Evolutionary conservation across 2,888 invertebrate genomes (phyloP).

Genomic region (Gortyna flavago): DNA sequence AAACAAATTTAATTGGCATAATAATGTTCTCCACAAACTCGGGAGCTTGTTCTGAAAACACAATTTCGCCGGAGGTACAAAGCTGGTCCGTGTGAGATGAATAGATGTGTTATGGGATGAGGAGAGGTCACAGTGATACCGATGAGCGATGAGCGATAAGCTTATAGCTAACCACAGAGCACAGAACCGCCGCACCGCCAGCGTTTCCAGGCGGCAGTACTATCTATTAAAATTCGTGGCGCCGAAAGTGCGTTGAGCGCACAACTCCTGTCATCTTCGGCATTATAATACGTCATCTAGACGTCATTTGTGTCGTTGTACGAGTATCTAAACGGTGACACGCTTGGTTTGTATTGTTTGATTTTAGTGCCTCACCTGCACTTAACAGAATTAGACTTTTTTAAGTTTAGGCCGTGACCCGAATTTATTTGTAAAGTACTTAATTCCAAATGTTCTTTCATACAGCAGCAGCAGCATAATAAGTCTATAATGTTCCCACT

Average conservation of each 20-base stretch:
- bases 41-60: constrained; percentile 31
- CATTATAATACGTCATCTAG: neutral
- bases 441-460: too few relatives aligned
- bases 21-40: constrained; percentile 25
- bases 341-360: too few relatives aligned
- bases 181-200: too few relatives aligned
- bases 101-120: constrained; percentile 20
- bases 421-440: too few relatives aligned
- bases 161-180: neutral
- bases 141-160: neutral
- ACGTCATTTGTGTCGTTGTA: too few relatives aligned
- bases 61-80: constrained; percentile 35
- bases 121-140: constrained; percentile 15
- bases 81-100: neutral
- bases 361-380: too few relatives aligned
- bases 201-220: neutral
- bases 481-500: too few relatives aligned
- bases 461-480: too few relatives aligned
- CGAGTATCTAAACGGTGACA: too few relatives aligned
- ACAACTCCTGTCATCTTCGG: neutral
- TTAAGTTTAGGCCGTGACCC: too few relatives aligned
- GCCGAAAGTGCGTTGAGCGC: neutral
- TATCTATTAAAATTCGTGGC: neutral
- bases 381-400: too few relatives aligned
- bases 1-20: constrained; percentile 46